Evolutionary conservation across 2,113 vertebrate genomes (phyloP), one percentile per base, ranked within the genome.

Genomic region (Gobius niger): DNA sequence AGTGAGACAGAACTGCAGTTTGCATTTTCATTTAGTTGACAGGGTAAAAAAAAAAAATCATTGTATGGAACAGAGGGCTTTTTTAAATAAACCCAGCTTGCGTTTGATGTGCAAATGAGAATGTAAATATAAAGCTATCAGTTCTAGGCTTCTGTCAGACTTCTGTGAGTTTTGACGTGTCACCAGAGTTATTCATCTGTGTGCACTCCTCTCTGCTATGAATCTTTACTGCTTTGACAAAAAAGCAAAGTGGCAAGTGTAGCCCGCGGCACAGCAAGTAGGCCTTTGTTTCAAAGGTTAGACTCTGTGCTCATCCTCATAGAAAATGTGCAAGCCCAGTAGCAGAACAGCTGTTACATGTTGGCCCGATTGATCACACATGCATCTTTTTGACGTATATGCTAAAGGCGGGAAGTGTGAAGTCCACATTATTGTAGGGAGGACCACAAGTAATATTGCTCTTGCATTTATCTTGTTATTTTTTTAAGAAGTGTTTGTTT

Each of bases 71-170:
- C 65, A 34, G 15, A 46, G 19, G 44, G 19, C 47, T 81, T 77
- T 77, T 34, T 85, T 77, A 79, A 83, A 83, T 77, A 80, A 86
- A 84, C 60, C 42, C 6, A 61, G 60, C 10, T 40, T 62, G 44
- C 63, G 73, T 88, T 90, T 91, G 87, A 89, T 90, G 87, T 88
- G 88, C 82, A 90, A 90, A 91, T 88, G 50, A 75, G 69, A 62
- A 75, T 82, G 73, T 73, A 79, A 80, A 87, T 76, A 80, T 72
- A 82, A 70, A 56, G 70, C 73, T 75, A 82, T 79, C 85, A 84
- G 75, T 80, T 73, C 65, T 65, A 53, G 44, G 69, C 75, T 47
- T 65, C 72, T 84, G 84, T 80, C 88, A 88, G 84, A 88, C 61
- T 34, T 34, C 24, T 63, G 87, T 74, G 51, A 82, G 74, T 67